These are phyloP conservation scores for Thunnus maccoyii DNA, from an alignment of 2,113 vertebrate species.

Conservation along the genomic window DNA sequence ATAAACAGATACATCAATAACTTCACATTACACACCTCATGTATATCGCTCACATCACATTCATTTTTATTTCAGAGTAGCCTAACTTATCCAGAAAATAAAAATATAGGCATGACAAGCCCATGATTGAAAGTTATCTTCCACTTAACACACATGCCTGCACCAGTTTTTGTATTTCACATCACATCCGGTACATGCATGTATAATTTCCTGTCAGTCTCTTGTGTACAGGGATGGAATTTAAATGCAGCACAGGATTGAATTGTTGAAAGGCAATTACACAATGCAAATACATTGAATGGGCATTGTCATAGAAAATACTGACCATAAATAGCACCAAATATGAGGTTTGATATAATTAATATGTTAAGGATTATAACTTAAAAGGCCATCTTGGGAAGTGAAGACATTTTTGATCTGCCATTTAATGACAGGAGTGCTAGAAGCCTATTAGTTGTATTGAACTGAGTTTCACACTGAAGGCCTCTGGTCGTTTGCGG, in stretches of 20 bases:
- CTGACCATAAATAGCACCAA: background rate
- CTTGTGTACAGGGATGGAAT: background rate
- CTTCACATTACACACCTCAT: too few relatives aligned
- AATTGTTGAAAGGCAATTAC: background rate
- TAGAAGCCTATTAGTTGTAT: conserved; percentile 9
- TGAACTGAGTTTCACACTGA: conserved; percentile 22
- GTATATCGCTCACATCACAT: too few relatives aligned
- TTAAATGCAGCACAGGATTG: background rate
- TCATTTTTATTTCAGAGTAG: too few relatives aligned
- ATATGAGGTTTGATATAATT: background rate
- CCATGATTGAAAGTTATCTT: background rate
- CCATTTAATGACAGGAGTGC: conserved; percentile 19
- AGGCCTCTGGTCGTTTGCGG: conserved; percentile 28
- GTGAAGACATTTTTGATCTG: background rate
- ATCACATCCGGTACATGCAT: background rate
- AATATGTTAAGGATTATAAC: background rate
- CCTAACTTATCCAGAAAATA: too few relatives aligned
- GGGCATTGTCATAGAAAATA: background rate
- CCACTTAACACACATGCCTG: background rate
- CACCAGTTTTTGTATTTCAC: background rate
- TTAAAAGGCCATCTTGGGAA: background rate
- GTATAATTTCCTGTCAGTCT: background rate
- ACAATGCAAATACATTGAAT: background rate
- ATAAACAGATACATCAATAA: too few relatives aligned
- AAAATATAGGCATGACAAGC: too few relatives aligned